Evolutionary conservation across 2,113 vertebrate genomes (phyloP), one percentile per base, ranked within the genome.

Genomic region (Lophius piscatorius): DNA sequence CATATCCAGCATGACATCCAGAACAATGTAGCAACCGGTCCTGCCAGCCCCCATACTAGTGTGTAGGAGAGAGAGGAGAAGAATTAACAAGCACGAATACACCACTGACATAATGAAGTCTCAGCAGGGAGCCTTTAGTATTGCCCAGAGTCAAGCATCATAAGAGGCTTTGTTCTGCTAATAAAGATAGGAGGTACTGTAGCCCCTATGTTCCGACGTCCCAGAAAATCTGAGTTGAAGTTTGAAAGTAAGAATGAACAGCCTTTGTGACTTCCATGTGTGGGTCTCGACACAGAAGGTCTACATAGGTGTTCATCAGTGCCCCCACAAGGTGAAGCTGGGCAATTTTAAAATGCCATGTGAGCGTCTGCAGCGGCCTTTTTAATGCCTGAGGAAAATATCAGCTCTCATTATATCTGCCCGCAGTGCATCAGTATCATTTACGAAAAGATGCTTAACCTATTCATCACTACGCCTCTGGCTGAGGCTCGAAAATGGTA

Each of bases 1-100:
- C 96, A 98, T 98, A 84, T 98, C 96, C 90, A 98, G 74, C 95
- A 98, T 98, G 70, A 98, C 95, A 1, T 98, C 96, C 85, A 98
- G 87, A 28, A 97, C 96, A 0, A 98, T 97, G 89, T 98, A 98
- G 87, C 96, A 98, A 49, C 96, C 96, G 0, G 95, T 97, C 57
- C 96, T 91, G 18, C 96, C 96, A 0, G 95, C 95, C 51, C 96
- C 96, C 23, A 94, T 94, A 0, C 96, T 98, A 75, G 24, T 5
- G 55, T 26, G 69, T 24, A 67, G 21, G 38, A 39, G 74, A 67
- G 72, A 69, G 69, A 52, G 78, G 33, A 78, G 36, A 68, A 2
- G 5, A 34, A 29, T 63, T 4, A 10, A 60, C 52, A 51, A 13
- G 20, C 20, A 6, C 57, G 26, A 61, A 31, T 18, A 49, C 16